Evolutionary conservation across 2,797 vertebrate species (phyloP).

Genomic region (Propithecus perrieri): DNA sequence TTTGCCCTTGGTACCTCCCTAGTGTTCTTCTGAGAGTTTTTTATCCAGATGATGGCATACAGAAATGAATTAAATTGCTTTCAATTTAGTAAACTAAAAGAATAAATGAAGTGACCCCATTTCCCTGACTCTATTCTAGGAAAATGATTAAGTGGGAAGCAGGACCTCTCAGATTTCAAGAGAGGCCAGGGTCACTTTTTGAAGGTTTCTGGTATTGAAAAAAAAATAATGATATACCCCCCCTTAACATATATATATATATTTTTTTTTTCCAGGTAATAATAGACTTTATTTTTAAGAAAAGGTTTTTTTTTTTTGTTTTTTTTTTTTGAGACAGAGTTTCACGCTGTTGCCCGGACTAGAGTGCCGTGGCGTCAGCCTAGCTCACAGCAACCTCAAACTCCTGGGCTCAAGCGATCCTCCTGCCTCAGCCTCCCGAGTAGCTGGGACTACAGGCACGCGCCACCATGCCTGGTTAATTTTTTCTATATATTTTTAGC

Average conservation of each 20-base stretch:
- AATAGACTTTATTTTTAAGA: background rate
- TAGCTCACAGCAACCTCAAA: no score
- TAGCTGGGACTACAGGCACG: no score
- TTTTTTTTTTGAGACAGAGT: no score
- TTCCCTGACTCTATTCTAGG: background rate
- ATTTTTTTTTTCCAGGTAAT: background rate
- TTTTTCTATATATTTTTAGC: no score
- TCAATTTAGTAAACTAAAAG: background rate
- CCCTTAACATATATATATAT: background rate
- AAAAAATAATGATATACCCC: background rate
- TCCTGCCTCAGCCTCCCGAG: no score
- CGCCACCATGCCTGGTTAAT: no score
- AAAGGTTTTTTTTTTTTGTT: background rate
- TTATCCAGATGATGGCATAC: background rate
- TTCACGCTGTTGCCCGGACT: no score
- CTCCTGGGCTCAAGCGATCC: no score
- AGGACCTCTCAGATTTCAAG: background rate
- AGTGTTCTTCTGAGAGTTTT: constrained; percentile 2
- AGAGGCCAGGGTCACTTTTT: background rate
- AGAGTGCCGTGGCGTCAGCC: no score
- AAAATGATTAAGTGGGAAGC: background rate
- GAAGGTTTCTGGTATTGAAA: background rate
- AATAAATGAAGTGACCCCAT: background rate
- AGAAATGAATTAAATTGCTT: constrained; percentile 14
- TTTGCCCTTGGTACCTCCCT: background rate